phyloP scores from a whole-genome alignment of 2,113 vertebrate species.

The Syrmaticus mikado region DNA sequence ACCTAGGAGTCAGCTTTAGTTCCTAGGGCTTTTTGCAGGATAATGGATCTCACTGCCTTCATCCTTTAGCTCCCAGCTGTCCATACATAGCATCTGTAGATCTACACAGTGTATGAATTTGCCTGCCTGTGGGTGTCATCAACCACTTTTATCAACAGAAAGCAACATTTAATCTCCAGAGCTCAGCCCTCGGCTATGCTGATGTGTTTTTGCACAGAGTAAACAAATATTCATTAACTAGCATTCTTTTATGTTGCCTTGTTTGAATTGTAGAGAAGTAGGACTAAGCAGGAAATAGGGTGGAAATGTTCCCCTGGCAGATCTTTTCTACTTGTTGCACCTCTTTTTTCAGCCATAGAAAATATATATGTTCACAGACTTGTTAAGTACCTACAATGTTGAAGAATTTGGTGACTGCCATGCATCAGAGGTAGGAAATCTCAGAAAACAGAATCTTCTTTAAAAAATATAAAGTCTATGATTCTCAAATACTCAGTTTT shows the following conservation, averaged over 20 bases:
- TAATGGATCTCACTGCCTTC: not conserved
- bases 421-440: not conserved
- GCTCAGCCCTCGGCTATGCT: rapidly evolving
- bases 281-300: not conserved
- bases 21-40: not conserved
- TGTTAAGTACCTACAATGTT: not conserved
- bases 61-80: not conserved
- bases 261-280: not conserved
- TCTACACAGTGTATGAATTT: not conserved
- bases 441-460: not conserved
- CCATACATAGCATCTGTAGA: not conserved
- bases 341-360: not conserved
- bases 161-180: not conserved
- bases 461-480: not conserved
- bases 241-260: not conserved
- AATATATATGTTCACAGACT: rapidly evolving
- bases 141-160: not conserved
- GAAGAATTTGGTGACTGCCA: not conserved
- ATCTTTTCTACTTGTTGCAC: not conserved
- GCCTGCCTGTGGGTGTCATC: not conserved
- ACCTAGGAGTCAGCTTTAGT: not conserved
- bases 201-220: rapidly evolving
- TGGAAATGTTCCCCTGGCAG: not conserved
- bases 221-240: not conserved
- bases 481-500: not conserved